Base-by-base conservation (phyloP, 2,113 vertebrate species). In the Lepisosteus osseus region DNA sequence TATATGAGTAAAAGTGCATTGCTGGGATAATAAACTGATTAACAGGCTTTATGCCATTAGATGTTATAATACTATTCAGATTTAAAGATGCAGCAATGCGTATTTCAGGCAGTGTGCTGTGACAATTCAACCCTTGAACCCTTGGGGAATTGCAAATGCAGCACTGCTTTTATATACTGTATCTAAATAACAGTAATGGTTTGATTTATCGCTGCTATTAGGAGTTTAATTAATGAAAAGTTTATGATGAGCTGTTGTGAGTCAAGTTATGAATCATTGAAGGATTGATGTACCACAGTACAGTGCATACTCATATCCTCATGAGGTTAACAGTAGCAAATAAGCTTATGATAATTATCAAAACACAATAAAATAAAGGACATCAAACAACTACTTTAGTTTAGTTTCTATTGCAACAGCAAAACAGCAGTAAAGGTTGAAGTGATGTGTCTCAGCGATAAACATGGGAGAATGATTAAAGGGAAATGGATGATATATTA, bases 131-230 rank as follows among this genome's bases (percentile, higher is more conserved):
- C 29, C 29, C 29, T 29, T 65, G 62, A 43, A 29, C 29, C 17
- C 29, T 11, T 13, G 15, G 62, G 12, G 41, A 40, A 15, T 65
- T 12, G 15, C 29, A 65, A 11, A 43, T 41, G 15, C 57, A 65
- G 3, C 5, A 65, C 17, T 43, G 62, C 7, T 4, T 43, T 29
- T 2, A 7, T 65, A 29, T 29, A 29, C 29, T 29, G 7, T 11
- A 65, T 65, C 29, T 41, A 4, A 65, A 65, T 29, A 43, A 29
- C 41, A 43, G 6, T 43, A 65, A 43, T 8, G 3, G 4, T 65
- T 43, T 65, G 62, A 65, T 65, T 65, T 65, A 65, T 65, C 9
- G 41, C 6, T 7, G n/a, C 29, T 43, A 65, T 65, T 65, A 65
- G 62, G 6, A 65, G 15, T 65, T 65, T 40, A 15, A 65, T 43